phyloP scores from a whole-genome alignment of 2,888 invertebrate species.

The Alloplasta piceator region DNA sequence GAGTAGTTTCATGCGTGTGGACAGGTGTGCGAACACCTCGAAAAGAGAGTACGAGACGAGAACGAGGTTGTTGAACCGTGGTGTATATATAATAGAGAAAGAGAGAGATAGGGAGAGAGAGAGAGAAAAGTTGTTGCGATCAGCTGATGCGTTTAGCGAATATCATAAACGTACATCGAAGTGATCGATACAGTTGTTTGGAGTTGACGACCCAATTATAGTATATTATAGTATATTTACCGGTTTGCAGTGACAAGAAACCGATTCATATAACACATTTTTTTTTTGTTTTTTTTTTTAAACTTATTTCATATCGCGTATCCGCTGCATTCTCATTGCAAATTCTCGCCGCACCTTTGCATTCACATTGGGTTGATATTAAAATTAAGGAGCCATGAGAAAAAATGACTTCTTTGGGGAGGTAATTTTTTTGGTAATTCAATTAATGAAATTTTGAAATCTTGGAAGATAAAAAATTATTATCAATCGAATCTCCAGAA shows the following conservation, averaged over 20 bases:
- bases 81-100: neutral
- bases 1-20: conserved; percentile 5
- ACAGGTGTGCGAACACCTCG: conserved; percentile 16
- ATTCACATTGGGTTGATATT: too few species aligned
- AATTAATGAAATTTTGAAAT: too few species aligned
- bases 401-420: too few species aligned
- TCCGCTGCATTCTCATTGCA: too few species aligned
- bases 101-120: too few species aligned
- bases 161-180: neutral
- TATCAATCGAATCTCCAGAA: too few species aligned
- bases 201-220: conserved; percentile 26
- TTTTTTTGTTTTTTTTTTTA: too few species aligned
- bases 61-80: conserved; percentile 4
- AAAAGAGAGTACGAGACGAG: conserved; percentile 15
- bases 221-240: conserved; percentile 4
- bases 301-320: too few species aligned
- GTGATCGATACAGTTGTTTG: conserved; percentile 15
- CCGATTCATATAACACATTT: conserved; percentile 1
- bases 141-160: conserved; percentile 71
- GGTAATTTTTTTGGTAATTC: too few species aligned
- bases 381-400: too few species aligned
- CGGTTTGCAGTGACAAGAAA: conserved; percentile 14
- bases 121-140: conserved; percentile 64
- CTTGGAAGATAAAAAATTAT: too few species aligned
- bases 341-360: too few species aligned